Evolutionary conservation across 2,888 invertebrate species (phyloP).

Genomic region (Aproaerema taeniolella): DNA sequence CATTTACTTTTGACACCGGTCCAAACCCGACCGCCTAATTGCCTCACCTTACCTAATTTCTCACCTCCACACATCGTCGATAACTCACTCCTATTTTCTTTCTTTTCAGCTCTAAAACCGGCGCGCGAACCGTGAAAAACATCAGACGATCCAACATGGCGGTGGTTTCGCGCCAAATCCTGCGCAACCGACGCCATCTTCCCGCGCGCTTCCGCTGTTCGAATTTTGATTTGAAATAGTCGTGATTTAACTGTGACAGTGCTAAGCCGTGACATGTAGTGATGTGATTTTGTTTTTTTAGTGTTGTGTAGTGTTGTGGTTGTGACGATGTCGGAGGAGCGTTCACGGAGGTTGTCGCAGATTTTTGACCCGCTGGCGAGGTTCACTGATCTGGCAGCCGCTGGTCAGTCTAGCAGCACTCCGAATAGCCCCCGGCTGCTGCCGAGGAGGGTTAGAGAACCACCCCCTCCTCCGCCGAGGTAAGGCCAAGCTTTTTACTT

Average conservation of each 20-base stretch:
- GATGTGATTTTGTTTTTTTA: slow-evolving; percentile 51
- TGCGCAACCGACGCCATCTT: slow-evolving; percentile 50
- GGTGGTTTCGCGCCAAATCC: slow-evolving; percentile 57
- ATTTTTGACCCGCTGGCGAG: slow-evolving; percentile 89
- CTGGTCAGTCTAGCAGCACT: slow-evolving; percentile 77
- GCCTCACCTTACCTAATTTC: slow-evolving; percentile 53
- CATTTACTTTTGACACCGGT: slow-evolving; percentile 38
- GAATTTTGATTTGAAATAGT: slow-evolving; percentile 59
- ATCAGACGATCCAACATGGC: slow-evolving; percentile 60
- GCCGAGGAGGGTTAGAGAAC: slow-evolving; percentile 74
- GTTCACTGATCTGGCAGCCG: slow-evolving; percentile 81
- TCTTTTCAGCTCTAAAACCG: slow-evolving; percentile 55
- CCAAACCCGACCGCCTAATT: slow-evolving; percentile 44
- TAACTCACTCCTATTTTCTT: slow-evolving; percentile 57
- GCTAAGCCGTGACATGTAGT: slow-evolving; percentile 59
- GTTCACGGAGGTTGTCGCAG: slow-evolving; percentile 87
- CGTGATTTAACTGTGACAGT: slow-evolving; percentile 47
- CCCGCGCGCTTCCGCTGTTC: slow-evolving; percentile 40
- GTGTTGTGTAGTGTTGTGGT: slow-evolving; percentile 42
- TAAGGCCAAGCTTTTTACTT: slow-evolving; percentile 31
- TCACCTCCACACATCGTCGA: slow-evolving; percentile 42
- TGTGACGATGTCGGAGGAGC: slow-evolving; percentile 79
- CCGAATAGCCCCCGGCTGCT: slow-evolving; percentile 85
- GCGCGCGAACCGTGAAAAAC: slow-evolving; percentile 60
- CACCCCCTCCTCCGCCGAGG: slow-evolving; percentile 70